These are phyloP conservation scores for Malurus leucopterus DNA, from an alignment of 2,797 vertebrate species.

Conservation along the genomic window DNA sequence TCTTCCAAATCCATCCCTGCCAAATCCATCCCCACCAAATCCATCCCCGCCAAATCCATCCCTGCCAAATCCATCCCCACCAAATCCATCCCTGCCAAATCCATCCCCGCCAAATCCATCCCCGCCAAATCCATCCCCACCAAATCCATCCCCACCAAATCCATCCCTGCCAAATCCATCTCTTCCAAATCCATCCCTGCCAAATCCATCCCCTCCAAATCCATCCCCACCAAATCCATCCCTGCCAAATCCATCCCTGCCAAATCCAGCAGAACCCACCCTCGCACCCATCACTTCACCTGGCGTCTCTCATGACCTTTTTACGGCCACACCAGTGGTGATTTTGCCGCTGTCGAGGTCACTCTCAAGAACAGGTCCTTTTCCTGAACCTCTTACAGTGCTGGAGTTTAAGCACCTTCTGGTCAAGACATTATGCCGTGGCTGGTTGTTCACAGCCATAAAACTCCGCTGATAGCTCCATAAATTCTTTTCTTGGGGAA, in stretches of 20 bases:
- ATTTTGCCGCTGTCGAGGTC: fast-evolving
- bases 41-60: not conserved
- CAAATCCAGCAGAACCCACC: not conserved
- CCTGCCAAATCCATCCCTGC: too few relatives aligned
- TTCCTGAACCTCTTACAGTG: not conserved
- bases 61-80: too few relatives aligned
- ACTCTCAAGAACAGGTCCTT: not conserved
- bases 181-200: too few relatives aligned
- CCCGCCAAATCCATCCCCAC: too few relatives aligned
- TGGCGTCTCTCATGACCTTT: not conserved
- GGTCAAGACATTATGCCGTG: not conserved
- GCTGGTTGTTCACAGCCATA: conserved; percentile 1
- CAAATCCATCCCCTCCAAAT: too few relatives aligned
- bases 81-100: too few relatives aligned
- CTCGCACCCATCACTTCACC: not conserved
- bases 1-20: too few relatives aligned
- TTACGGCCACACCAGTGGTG: fast-evolving
- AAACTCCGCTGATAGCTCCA: not conserved
- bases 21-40: too few relatives aligned
- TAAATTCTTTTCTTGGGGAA: conserved; percentile 19
- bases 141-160: too few relatives aligned
- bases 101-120: not conserved
- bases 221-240: too few relatives aligned
- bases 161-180: not conserved
- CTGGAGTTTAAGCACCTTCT: not conserved